phyloP scores from a whole-genome alignment of 2,797 vertebrate genomes.

The Phrynocephalus vlangalii region DNA sequence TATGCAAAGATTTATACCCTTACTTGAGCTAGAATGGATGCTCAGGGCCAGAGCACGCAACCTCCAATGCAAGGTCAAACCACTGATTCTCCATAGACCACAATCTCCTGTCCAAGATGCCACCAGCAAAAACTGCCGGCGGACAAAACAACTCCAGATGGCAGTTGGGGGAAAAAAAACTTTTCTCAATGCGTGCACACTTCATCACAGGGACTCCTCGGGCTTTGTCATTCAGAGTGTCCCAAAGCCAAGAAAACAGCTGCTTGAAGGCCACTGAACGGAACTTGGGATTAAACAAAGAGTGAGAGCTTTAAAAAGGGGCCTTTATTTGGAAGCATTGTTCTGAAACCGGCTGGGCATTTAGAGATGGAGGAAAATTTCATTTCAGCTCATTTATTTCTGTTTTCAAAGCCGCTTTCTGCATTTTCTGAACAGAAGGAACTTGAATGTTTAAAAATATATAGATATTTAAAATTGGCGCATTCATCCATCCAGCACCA shows the following conservation, averaged over 20 bases:
- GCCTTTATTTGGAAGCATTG: no score
- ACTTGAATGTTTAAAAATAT: no score
- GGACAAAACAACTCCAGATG: background rate
- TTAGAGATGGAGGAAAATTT: background rate
- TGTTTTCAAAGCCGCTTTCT: no score
- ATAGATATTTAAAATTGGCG: no score
- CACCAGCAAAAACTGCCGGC: background rate
- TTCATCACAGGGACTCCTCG: background rate
- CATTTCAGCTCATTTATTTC: background rate
- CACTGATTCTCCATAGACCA: background rate
- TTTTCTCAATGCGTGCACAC: background rate
- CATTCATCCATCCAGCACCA: no score
- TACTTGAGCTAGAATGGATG: no score
- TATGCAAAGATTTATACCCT: no score
- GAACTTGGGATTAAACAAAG: background rate
- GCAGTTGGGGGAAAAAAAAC: background rate
- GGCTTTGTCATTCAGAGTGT: background rate
- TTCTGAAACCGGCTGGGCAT: no score
- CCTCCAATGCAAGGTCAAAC: no score
- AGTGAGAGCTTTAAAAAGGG: background rate
- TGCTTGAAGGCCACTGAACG: no score
- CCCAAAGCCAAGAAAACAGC: background rate
- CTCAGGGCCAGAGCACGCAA: background rate
- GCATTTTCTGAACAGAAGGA: no score
- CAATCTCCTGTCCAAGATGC: background rate